Evolutionary conservation across 2,113 vertebrate species (phyloP).

Genomic region (Morphnarchus princeps): DNA sequence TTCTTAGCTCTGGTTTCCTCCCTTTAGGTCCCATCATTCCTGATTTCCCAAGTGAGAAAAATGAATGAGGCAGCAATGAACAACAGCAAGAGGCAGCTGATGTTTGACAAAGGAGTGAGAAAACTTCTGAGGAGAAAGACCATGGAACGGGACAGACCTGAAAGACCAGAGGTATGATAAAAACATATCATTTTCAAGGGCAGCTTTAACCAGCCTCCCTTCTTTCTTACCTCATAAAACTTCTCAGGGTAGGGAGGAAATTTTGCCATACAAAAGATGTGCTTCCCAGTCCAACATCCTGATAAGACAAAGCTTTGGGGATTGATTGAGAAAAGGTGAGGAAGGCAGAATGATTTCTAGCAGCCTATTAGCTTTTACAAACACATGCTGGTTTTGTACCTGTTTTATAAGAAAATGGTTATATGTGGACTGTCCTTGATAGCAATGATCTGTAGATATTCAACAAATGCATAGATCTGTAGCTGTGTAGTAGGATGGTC

Average conservation of each 20-base stretch:
- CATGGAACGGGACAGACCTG: slow-evolving; percentile 80
- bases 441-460: not conserved
- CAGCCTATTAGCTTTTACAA: not conserved
- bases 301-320: not conserved
- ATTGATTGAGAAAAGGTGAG: not conserved
- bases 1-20: not conserved
- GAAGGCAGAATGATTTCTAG: not conserved
- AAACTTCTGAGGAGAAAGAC: slow-evolving; percentile 83
- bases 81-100: slow-evolving; percentile 77
- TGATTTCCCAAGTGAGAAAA: slow-evolving; percentile 90
- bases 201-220: not conserved
- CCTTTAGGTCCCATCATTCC: slow-evolving; percentile 86
- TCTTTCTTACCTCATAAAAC: not conserved
- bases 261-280: not conserved
- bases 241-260: not conserved
- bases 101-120: slow-evolving; percentile 77
- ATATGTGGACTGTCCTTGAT: not conserved
- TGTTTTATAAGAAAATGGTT: not conserved
- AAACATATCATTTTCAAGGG: not conserved
- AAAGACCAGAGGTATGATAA: slow-evolving; percentile 76
- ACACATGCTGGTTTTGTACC: not conserved
- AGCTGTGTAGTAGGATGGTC: not conserved
- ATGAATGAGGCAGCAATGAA: slow-evolving; percentile 85
- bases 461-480: not conserved
- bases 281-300: not conserved